Percentiles rank a stretch among this genome's conserved stretches.
Evolutionary conservation across 2,113 vertebrate species (phyloP).

Genomic region (Neotoma lepida): DNA sequence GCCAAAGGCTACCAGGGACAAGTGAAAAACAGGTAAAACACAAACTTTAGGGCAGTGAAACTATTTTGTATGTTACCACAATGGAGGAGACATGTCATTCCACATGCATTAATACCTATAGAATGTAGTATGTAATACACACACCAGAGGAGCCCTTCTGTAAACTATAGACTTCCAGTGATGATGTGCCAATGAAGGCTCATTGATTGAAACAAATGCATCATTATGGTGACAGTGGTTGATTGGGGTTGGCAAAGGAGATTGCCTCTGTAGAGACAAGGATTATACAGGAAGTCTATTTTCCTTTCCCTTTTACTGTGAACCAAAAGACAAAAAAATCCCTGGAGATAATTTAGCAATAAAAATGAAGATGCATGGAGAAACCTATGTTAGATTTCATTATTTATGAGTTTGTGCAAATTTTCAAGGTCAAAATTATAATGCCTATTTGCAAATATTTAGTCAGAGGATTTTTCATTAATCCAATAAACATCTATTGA

Average conservation of each 20-base stretch:
- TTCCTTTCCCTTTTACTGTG: background rate
- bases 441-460: constrained; percentile 58
- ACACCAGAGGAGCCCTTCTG: constrained; percentile 27
- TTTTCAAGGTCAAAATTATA: constrained; percentile 50
- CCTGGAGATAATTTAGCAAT: constrained; percentile 35
- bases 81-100: background rate
- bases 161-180: background rate
- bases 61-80: background rate
- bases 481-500: constrained; percentile 43
- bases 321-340: background rate
- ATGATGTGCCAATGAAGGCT: background rate
- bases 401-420: constrained; percentile 28
- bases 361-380: background rate
- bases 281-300: background rate
- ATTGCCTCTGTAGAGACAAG: background rate
- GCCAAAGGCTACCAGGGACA: background rate
- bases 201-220: background rate
- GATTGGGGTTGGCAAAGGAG: background rate
- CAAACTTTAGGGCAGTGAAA: constrained; percentile 25
- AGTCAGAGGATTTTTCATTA: constrained; percentile 52
- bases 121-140: background rate
- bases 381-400: constrained; percentile 52
- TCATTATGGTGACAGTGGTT: background rate
- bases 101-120: constrained; percentile 26
- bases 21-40: background rate